Evolutionary conservation across 2,113 vertebrate species (phyloP), one percentile per base, ranked within the genome.

Genomic region (Oncorhynchus mykiss): DNA sequence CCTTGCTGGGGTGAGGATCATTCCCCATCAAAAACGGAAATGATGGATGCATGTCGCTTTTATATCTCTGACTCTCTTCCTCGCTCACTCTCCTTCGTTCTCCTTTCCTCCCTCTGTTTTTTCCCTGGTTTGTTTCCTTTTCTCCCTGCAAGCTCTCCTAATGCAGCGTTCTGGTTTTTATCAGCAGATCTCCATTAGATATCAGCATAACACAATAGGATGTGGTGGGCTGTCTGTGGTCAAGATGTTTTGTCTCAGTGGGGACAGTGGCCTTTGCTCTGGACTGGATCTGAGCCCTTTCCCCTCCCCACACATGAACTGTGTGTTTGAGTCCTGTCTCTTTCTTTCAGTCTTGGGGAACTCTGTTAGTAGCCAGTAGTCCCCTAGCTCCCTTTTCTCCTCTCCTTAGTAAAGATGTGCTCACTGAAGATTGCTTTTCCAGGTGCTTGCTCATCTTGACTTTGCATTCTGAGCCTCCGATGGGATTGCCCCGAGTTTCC

Each of bases 1-100:
- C 92, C 94, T 99, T 92, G 97, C 97, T 83, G 98, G 97, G 94
- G 98, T 99, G 87, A 96, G 98, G 91, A 84, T 16, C 57, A 11
- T 18, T 54, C 51, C 51, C 51, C 12, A 54, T 54, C 16, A 16
- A 18, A 45, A 45, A 45, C 2, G 9, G 39, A 45, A 45, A 45
- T 45, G 9, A 45, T 45, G 39, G 9, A 45, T 45, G 39, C 39
- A 45, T 45, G 39, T 45, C 2, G 8, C 39, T 45, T 9, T 3
- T 39, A 39, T 9, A 39, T 39, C 39, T 39, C 39, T 8, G 39
- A 2, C 39, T 45, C 39, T 1, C 9, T 45, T 9, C 2, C 39
- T 45, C 39, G 0, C 2, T 11, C 39, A 11, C 9, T 45, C 9
- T 45, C 39, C 9, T 45, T 45, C 39, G 9, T 45, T 45, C 39